phyloP scores from a whole-genome alignment of 1,140 invertebrate species.

The Atta colombica region DNA sequence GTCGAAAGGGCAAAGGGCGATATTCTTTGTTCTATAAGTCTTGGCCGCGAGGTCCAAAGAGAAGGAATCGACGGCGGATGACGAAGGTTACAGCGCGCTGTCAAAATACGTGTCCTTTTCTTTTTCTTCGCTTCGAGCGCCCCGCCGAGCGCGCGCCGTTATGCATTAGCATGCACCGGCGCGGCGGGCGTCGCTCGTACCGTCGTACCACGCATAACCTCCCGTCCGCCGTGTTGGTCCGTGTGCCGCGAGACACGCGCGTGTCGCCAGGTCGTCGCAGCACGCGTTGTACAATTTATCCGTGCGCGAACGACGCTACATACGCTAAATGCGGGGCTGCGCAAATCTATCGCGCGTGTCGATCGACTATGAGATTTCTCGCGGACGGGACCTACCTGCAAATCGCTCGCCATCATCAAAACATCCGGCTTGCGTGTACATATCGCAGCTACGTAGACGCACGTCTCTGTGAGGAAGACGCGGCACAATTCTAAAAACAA shows the following conservation, averaged over 20 bases:
- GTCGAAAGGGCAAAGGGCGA: conserved; percentile 48
- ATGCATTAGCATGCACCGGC: conserved; percentile 71
- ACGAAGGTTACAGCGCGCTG: conserved; percentile 80
- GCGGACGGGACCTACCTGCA: neutral
- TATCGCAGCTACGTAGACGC: neutral
- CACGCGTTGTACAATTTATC: conserved; percentile 66
- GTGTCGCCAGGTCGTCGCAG: conserved; percentile 50
- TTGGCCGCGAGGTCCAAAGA: conserved; percentile 33
- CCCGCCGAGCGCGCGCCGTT: conserved; percentile 76
- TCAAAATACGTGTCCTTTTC: conserved; percentile 80
- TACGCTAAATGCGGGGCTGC: conserved; percentile 4
- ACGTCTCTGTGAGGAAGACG: neutral
- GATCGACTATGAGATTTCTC: conserved; percentile 50
- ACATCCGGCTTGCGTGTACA: conserved; percentile 2
- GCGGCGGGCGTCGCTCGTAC: conserved; percentile 9
- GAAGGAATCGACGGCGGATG: conserved; percentile 74
- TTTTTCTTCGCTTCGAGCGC: conserved; percentile 51
- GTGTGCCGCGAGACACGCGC: conserved; percentile 57
- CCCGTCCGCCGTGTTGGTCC: neutral
- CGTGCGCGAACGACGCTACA: conserved; percentile 34
- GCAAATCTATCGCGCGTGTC: conserved; percentile 40
- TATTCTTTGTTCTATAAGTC: conserved; percentile 69
- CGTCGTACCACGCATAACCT: neutral
- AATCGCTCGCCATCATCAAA: conserved; percentile 17
- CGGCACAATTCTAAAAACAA: neutral